A percentile compares a stretch with the other conserved stretches of the same genome.
Evolutionary conservation across 2,113 vertebrate genomes (phyloP).

Genomic region (Sapajus apella): DNA sequence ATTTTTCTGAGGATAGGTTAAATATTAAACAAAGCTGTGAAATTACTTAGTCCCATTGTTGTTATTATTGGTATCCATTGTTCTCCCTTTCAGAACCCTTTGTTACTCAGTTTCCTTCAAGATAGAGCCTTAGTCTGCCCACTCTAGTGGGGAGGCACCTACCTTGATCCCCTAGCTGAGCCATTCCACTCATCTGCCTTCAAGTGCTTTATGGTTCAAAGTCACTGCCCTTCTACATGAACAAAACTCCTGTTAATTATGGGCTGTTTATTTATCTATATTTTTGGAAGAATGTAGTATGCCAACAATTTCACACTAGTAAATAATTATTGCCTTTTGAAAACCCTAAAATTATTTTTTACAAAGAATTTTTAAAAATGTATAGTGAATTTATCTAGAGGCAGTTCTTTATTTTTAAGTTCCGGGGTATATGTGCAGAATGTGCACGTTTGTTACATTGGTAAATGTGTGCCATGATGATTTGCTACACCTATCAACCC

Average conservation of each 20-base stretch:
- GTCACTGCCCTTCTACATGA: not conserved
- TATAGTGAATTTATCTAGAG: not conserved
- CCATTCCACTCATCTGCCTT: not conserved
- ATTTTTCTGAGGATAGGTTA: not conserved
- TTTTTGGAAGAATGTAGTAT: not conserved
- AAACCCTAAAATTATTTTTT: not conserved
- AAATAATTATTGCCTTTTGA: not conserved
- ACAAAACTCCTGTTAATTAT: not conserved
- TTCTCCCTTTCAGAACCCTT: not conserved
- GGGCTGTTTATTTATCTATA: not conserved
- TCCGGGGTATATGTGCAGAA: too few relatives aligned
- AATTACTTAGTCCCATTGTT: not conserved
- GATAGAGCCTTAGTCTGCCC: not conserved
- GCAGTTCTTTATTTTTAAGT: not conserved
- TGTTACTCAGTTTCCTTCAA: not conserved
- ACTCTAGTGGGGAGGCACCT: not conserved
- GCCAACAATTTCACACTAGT: not conserved
- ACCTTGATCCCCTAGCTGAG: fast-evolving
- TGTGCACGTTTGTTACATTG: too few relatives aligned
- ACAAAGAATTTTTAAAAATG: not conserved
- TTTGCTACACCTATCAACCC: too few relatives aligned
- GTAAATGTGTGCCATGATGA: too few relatives aligned
- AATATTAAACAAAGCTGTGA: not conserved
- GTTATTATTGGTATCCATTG: not conserved
- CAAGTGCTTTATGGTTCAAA: not conserved